Evolutionary conservation across 2,888 invertebrate species (phyloP).

Genomic region (Nomada lathburiana): DNA sequence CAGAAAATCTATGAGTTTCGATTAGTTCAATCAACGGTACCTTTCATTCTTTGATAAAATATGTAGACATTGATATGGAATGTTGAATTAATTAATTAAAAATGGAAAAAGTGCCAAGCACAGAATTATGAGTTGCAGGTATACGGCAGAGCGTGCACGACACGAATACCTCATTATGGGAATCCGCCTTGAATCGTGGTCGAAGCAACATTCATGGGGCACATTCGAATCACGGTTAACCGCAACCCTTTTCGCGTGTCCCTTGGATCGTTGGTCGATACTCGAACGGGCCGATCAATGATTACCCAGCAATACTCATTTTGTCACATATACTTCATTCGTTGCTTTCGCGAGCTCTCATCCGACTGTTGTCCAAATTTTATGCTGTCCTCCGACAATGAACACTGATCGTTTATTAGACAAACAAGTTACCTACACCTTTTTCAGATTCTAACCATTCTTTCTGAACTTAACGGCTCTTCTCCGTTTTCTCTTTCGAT

Average conservation of each 20-base stretch:
- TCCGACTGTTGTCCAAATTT: slow-evolving; percentile 5
- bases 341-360: not conserved
- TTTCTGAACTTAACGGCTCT: too few species aligned
- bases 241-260: slow-evolving; percentile 36
- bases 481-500: too few species aligned
- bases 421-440: too few species aligned
- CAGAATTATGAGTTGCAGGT: too few species aligned
- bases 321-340: not conserved
- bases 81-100: too few species aligned
- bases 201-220: slow-evolving; percentile 30
- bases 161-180: slow-evolving; percentile 56
- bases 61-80: too few species aligned
- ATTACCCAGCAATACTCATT: not conserved
- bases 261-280: slow-evolving; percentile 25
- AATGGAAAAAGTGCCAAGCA: too few species aligned
- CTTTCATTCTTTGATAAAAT: too few species aligned
- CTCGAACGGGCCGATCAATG: slow-evolving; percentile 19
- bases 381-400: not conserved
- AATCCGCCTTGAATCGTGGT: slow-evolving; percentile 52
- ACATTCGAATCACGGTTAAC: slow-evolving; percentile 44
- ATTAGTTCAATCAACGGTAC: too few species aligned
- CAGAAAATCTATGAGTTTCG: too few species aligned
- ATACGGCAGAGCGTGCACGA: slow-evolving; percentile 15
- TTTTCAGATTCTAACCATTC: too few species aligned
- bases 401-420: not conserved